These are phyloP conservation scores for Spinibarbus caldwelli DNA, from an alignment of 2,797 vertebrate species.

Conservation along the genomic window DNA sequence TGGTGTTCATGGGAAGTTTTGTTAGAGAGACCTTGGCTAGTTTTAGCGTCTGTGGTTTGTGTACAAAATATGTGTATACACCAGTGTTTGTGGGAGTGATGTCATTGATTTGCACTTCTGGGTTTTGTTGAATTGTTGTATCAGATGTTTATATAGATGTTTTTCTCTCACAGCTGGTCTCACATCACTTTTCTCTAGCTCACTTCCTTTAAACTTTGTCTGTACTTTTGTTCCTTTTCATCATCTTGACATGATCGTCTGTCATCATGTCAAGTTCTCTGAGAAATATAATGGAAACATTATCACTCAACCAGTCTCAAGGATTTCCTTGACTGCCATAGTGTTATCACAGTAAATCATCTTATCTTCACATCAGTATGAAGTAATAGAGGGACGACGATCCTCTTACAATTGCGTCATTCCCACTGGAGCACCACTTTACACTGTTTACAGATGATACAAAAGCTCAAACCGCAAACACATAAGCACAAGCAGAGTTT, in stretches of 20 bases:
- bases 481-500: background rate
- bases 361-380: conserved; percentile 17
- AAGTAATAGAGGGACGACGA: background rate
- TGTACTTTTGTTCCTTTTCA: background rate
- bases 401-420: background rate
- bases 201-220: background rate
- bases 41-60: conserved; percentile 6
- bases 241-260: background rate
- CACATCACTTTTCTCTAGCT: too few species aligned
- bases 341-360: conserved; percentile 6
- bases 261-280: background rate
- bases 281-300: background rate
- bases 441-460: background rate
- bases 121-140: background rate
- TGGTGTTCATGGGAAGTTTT: background rate
- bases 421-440: background rate
- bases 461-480: background rate
- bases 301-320: background rate
- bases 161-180: too few species aligned
- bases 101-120: background rate
- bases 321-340: background rate
- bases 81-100: background rate
- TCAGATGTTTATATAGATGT: too few species aligned
- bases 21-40: background rate
- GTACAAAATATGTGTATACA: background rate